phyloP scores from a whole-genome alignment of 2,113 vertebrate genomes.

The Bungarus multicinctus region DNA sequence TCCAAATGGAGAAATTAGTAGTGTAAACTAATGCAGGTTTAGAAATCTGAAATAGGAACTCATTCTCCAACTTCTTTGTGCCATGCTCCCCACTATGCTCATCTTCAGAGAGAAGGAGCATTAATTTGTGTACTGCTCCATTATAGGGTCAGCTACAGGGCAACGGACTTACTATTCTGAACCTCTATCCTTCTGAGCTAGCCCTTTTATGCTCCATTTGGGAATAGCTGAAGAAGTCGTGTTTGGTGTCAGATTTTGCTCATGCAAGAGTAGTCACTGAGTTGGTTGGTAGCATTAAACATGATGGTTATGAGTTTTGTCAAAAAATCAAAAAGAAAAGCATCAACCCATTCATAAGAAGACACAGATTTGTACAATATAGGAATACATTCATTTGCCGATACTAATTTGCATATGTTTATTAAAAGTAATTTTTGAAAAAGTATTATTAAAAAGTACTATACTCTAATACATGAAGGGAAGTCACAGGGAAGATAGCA shows the following conservation, averaged over 20 bases:
- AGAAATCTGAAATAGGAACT: background rate
- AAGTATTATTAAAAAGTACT: background rate
- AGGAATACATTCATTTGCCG: background rate
- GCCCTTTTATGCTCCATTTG: background rate
- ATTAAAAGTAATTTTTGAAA: background rate
- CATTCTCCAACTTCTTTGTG: background rate
- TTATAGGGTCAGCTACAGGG: background rate
- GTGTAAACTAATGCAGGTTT: background rate
- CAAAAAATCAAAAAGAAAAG: background rate
- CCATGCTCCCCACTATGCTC: background rate
- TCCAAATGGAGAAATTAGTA: background rate
- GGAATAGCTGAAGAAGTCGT: background rate
- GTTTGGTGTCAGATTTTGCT: background rate
- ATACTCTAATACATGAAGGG: background rate
- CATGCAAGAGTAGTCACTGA: background rate
- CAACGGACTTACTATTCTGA: background rate
- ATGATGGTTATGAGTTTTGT: background rate
- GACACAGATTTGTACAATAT: background rate
- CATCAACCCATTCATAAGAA: background rate
- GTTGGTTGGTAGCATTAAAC: background rate
- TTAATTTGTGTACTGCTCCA: background rate
- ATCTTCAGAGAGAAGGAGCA: background rate
- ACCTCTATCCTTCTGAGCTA: background rate
- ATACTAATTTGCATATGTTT: background rate
- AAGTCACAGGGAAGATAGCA: background rate